These are phyloP conservation scores for Julus scandinavius DNA, from an alignment of 2,888 invertebrate species.

Conservation along the genomic window DNA sequence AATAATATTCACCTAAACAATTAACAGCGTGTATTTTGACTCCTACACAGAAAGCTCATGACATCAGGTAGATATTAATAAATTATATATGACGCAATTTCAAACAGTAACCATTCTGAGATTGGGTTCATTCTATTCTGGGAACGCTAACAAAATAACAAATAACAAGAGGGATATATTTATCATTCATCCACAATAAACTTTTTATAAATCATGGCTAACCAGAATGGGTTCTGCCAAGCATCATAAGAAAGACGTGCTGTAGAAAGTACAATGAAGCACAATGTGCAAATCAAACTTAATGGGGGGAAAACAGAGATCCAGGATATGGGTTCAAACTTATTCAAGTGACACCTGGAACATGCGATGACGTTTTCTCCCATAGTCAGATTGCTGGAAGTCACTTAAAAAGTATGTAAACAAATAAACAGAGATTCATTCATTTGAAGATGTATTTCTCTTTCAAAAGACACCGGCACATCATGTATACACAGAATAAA, in stretches of 20 bases:
- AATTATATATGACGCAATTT: not conserved
- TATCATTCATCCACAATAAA: conserved; percentile 33
- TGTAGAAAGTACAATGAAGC: not conserved
- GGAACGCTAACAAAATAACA: not conserved
- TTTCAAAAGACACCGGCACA: conserved; percentile 36
- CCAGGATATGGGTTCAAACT: no score
- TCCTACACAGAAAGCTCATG: not conserved
- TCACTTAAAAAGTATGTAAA: not conserved
- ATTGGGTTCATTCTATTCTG: not conserved
- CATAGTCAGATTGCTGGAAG: no score
- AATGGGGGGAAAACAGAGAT: not conserved
- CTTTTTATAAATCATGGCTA: not conserved
- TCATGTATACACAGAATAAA: conserved; percentile 34
- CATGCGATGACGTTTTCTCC: no score
- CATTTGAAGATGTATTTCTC: conserved; percentile 40
- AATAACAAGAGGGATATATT: conserved; percentile 1
- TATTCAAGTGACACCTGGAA: no score
- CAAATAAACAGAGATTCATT: not conserved
- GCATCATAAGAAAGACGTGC: not conserved
- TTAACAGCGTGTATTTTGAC: not conserved
- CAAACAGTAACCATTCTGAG: not conserved
- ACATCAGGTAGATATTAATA: not conserved
- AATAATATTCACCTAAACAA: no score
- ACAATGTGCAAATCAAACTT: not conserved
- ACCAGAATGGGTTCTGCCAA: conserved; percentile 17